A percentile compares a stretch with the other conserved stretches of the same genome.
phyloP scores from a whole-genome alignment of 2,797 vertebrate species.

The Erethizon dorsatum region DNA sequence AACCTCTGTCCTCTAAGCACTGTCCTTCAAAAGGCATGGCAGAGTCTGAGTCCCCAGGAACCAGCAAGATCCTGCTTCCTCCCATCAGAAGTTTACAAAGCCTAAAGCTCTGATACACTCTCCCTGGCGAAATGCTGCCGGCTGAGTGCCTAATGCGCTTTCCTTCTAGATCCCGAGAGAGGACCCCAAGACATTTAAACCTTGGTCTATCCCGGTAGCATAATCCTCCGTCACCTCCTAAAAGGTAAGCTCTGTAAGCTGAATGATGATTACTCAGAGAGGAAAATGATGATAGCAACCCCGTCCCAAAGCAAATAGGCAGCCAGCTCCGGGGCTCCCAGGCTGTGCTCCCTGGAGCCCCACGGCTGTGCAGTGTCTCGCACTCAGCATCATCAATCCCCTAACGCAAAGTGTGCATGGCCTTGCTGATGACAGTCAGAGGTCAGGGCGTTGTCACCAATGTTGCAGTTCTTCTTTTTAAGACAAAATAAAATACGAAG shows the following conservation, averaged over 20 bases:
- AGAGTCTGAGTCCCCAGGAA: not conserved
- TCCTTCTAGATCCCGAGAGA: conserved; percentile 86
- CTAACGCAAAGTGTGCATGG: not conserved
- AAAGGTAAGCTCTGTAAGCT: conserved; percentile 75
- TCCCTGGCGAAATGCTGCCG: not conserved
- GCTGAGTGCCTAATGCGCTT: conserved; percentile 66
- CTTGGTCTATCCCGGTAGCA: conserved; percentile 78
- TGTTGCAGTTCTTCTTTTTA: not conserved
- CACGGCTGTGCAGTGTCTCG: not conserved
- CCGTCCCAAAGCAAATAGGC: not conserved
- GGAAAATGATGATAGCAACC: not conserved
- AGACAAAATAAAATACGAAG: not conserved
- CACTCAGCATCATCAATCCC: not conserved
- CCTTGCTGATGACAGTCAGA: not conserved
- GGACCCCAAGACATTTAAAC: conserved; percentile 77
- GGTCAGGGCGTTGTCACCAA: not conserved
- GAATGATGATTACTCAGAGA: not conserved
- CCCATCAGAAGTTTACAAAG: not conserved
- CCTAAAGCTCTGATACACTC: not conserved
- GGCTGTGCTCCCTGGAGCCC: not conserved
- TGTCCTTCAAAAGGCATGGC: not conserved
- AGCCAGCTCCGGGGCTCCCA: not conserved
- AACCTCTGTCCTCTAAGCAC: not conserved
- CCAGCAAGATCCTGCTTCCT: not conserved
- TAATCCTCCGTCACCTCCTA: conserved; percentile 53